Conservation (phyloP, 2,797 vertebrate species). For the Serranus cabrilla region DNA sequence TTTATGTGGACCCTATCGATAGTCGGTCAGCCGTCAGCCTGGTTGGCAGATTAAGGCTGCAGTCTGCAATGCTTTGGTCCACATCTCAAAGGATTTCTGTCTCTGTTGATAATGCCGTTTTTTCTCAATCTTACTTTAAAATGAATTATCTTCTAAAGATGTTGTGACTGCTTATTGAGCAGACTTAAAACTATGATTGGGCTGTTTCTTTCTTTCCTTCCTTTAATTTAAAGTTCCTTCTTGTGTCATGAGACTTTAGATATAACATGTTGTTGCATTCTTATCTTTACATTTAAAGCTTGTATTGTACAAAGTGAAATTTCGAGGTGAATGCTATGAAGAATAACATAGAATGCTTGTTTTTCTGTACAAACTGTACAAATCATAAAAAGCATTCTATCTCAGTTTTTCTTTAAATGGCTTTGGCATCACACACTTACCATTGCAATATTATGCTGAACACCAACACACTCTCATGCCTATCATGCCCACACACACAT, state of each 20-base stretch:
- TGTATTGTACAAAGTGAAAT: too few relatives aligned
- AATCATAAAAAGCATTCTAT: constrained; percentile 9
- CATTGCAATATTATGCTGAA: constrained; percentile 15
- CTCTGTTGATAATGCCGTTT: constrained; percentile 29
- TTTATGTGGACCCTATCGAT: constrained; percentile 68
- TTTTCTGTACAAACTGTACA: not conserved
- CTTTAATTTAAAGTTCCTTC: constrained; percentile 9
- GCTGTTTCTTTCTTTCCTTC: not conserved
- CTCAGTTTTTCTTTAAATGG: not conserved
- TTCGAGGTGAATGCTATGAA: too few relatives aligned
- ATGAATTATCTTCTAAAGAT: constrained; percentile 38
- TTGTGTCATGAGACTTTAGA: not conserved
- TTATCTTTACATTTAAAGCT: not conserved
- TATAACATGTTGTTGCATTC: not conserved
- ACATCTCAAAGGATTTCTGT: constrained; percentile 44
- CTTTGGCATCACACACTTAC: constrained; percentile 18
- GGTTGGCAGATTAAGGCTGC: constrained; percentile 41
- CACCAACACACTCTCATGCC: constrained; percentile 25
- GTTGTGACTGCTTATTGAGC: not conserved
- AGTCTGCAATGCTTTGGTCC: constrained; percentile 51
- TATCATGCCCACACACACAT: constrained; percentile 33
- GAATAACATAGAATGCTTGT: too few relatives aligned
- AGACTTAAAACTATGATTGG: not conserved
- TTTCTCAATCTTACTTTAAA: constrained; percentile 31
- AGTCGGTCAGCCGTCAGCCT: constrained; percentile 43